phyloP scores from a whole-genome alignment of 1,140 invertebrate genomes.

The Pseudomyrmex pallidus region DNA sequence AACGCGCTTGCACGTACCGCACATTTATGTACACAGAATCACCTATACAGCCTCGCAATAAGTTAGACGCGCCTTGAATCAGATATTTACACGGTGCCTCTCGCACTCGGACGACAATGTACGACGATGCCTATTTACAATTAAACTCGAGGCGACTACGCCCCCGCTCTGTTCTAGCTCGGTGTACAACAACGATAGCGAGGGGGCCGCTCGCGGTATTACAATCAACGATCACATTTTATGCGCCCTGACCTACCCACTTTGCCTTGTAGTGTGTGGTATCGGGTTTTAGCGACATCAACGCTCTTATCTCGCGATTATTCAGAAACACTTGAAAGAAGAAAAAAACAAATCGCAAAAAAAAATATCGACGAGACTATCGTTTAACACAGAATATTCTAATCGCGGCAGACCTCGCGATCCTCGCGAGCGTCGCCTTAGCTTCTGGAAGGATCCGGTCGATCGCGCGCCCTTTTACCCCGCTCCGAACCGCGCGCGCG shows the following conservation, averaged over 20 bases:
- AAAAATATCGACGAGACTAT: not conserved
- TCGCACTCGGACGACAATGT: constrained; percentile 43
- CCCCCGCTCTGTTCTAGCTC: constrained; percentile 15
- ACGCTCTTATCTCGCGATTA: constrained; percentile 5
- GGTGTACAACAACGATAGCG: constrained; percentile 19
- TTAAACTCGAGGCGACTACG: constrained; percentile 44
- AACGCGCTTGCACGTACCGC: constrained; percentile 6
- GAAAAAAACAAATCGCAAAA: no score
- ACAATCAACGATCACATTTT: constrained; percentile 49
- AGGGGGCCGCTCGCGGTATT: constrained; percentile 16
- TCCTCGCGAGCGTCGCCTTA: not conserved
- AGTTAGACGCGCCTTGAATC: constrained; percentile 67
- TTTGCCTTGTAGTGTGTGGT: constrained; percentile 43
- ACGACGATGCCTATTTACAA: constrained; percentile 63
- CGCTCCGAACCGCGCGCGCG: constrained; percentile 20
- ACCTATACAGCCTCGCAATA: constrained; percentile 70
- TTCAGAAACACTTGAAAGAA: not conserved
- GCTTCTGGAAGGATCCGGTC: constrained; percentile 25
- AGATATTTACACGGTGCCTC: constrained; percentile 66
- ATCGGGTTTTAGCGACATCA: constrained; percentile 24
- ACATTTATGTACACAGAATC: constrained; percentile 51
- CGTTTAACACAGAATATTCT: not conserved
- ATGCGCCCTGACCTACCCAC: constrained; percentile 30
- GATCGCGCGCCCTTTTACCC: not conserved
- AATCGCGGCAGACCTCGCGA: not conserved